phyloP scores from a whole-genome alignment of 2,113 vertebrate species.

The Ailuropoda melanoleuca region DNA sequence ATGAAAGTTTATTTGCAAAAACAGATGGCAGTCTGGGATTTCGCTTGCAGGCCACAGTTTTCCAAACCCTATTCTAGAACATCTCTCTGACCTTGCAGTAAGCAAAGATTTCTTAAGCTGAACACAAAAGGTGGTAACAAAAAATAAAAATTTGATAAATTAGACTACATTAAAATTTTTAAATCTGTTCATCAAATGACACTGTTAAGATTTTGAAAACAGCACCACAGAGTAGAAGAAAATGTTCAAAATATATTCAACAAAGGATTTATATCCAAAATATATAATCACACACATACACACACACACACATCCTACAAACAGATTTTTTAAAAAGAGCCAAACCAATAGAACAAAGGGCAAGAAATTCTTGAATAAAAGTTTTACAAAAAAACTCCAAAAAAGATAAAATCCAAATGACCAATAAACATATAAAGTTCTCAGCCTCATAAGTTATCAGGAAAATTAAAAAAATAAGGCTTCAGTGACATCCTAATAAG shows the following conservation, averaged over 20 bases:
- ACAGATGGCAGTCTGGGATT: not conserved
- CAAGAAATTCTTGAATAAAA: not conserved
- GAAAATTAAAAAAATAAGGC: not conserved
- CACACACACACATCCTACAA: not conserved
- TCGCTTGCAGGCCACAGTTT: not conserved
- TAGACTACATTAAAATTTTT: not conserved
- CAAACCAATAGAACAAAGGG: not conserved
- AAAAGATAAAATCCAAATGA: not conserved
- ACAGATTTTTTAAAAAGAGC: not conserved
- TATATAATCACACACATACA: not conserved
- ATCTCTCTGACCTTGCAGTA: not conserved
- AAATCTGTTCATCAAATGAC: not conserved
- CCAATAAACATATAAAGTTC: not conserved
- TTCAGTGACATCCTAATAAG: not conserved
- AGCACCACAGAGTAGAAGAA: not conserved
- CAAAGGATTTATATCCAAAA: not conserved
- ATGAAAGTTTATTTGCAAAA: slow-evolving; percentile 38
- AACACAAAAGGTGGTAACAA: not conserved
- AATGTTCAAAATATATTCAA: not conserved
- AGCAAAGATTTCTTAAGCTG: not conserved
- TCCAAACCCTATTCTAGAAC: not conserved
- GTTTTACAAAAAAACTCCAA: not conserved
- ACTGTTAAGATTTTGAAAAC: not conserved
- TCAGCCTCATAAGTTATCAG: not conserved
- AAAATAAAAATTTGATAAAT: not conserved